Percentiles rank a stretch among this genome's conserved stretches.
Evolutionary conservation across 2,113 vertebrate genomes (phyloP).

Genomic region (Cavia aperea): DNA sequence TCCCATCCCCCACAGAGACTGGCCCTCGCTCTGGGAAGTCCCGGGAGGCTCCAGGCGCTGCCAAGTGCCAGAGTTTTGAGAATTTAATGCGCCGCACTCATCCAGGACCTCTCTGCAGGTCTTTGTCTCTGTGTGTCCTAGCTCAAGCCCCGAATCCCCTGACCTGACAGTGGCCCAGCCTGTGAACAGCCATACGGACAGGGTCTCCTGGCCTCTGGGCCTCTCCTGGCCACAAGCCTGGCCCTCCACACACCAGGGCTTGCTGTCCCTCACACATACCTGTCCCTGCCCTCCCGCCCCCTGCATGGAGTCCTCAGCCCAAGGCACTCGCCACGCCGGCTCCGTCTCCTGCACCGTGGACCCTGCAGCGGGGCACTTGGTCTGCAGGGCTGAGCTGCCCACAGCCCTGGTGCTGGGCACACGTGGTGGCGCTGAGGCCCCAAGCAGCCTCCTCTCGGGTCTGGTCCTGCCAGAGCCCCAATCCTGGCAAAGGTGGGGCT

Average conservation of each 20-base stretch:
- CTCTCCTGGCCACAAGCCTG: too few relatives aligned
- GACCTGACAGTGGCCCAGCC: accelerated
- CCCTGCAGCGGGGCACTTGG: too few relatives aligned
- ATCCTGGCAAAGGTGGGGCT: background rate
- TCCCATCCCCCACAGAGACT: background rate
- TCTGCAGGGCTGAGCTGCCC: background rate
- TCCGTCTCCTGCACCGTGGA: background rate
- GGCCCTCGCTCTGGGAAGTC: background rate
- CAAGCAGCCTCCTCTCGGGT: background rate
- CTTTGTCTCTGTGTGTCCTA: background rate
- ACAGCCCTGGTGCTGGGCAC: background rate
- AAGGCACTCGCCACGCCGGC: background rate
- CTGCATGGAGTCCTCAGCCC: background rate
- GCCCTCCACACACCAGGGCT: background rate
- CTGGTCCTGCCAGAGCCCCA: background rate
- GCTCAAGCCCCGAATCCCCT: background rate
- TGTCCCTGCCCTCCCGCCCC: background rate
- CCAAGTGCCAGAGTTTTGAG: background rate
- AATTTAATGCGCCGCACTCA: background rate
- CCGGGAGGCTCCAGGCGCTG: background rate
- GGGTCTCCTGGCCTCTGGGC: background rate
- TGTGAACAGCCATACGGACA: background rate
- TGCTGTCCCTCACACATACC: background rate
- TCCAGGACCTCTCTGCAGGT: background rate
- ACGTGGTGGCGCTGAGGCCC: background rate